A percentile compares a stretch with the other conserved stretches of the same genome.
phyloP scores from a whole-genome alignment of 2,797 vertebrate genomes.

The Melanotaenia boesemani region DNA sequence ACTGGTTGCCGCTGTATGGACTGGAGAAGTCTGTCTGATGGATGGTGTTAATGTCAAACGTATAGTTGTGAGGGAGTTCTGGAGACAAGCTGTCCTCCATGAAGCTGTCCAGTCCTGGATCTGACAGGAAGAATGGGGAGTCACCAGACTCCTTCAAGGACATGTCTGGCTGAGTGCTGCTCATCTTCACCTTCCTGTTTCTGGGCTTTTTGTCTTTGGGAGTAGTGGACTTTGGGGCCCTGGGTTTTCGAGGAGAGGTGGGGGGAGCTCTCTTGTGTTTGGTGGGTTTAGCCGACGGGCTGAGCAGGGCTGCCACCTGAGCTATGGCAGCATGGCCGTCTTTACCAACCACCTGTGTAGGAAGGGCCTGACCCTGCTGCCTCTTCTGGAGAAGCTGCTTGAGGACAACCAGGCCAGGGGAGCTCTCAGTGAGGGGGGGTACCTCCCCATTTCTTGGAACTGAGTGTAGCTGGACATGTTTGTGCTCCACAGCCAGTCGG shows the following conservation, averaged over 20 bases:
- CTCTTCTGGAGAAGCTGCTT: conserved; percentile 95
- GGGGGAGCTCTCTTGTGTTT: conserved; percentile 82
- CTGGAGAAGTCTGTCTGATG: conserved; percentile 94
- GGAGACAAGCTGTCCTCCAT: conserved; percentile 97
- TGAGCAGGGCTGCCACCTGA: conserved; percentile 73
- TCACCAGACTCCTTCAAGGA: conserved; percentile 82
- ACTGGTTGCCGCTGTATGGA: conserved; percentile 94
- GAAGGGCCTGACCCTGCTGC: conserved; percentile 80
- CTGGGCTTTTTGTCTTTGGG: conserved; percentile 85
- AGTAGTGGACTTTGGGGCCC: conserved; percentile 79
- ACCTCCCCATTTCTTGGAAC: conserved; percentile 78
- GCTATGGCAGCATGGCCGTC: conserved; percentile 70
- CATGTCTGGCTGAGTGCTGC: conserved; percentile 70
- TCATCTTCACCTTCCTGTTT: conserved; percentile 80
- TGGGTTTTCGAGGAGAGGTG: conserved; percentile 84
- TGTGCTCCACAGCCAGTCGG: conserved; percentile 21
- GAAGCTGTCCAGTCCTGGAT: conserved; percentile 92
- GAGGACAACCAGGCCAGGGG: conserved; percentile 91
- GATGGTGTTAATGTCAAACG: conserved; percentile 95
- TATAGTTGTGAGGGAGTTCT: conserved; percentile 92
- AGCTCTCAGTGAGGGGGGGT: conserved; percentile 82
- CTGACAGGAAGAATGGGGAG: conserved; percentile 88
- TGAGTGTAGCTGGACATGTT: conserved; percentile 24
- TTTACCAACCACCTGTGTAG: conserved; percentile 63
- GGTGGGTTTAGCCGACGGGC: conserved; percentile 75